These are phyloP conservation scores for Drosophila cardini DNA, from an alignment of 1,140 invertebrate genomes.

Conservation along the genomic window DNA sequence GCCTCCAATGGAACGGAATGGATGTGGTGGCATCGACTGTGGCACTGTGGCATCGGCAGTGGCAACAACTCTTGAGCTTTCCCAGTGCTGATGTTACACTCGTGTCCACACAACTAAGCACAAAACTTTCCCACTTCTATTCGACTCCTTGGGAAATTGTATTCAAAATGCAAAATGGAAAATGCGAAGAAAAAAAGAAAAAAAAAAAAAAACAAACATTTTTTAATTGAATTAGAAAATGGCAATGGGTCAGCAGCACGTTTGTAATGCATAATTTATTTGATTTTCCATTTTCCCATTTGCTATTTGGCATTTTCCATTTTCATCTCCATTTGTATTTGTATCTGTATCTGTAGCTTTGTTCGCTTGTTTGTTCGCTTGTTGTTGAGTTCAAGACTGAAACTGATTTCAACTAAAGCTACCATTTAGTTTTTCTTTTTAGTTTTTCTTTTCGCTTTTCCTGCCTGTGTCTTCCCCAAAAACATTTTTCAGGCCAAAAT, in stretches of 20 bases:
- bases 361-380: constrained; percentile 1
- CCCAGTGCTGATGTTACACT: constrained; percentile 59
- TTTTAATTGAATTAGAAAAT: constrained; percentile 84
- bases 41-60: constrained; percentile 10
- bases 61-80: constrained; percentile 53
- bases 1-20: constrained; percentile 6
- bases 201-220: constrained; percentile 68
- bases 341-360: constrained; percentile 3
- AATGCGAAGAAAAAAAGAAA: no score
- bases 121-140: constrained; percentile 66
- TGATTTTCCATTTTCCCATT: constrained; percentile 45
- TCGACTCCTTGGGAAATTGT: constrained; percentile 74
- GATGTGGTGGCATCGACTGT: no score
- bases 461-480: constrained; percentile 19
- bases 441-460: not conserved
- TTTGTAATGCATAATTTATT: constrained; percentile 83
- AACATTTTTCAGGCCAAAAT: constrained; percentile 78
- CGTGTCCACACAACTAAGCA: constrained; percentile 10
- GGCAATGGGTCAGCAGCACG: constrained; percentile 84
- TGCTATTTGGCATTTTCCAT: constrained; percentile 23
- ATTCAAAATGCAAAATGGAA: constrained; percentile 45
- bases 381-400: constrained; percentile 38
- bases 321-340: constrained; percentile 34
- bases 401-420: constrained; percentile 47
- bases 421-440: not conserved